phyloP scores from a whole-genome alignment of 2,888 invertebrate species.

The Heterodera filipjevi region DNA sequence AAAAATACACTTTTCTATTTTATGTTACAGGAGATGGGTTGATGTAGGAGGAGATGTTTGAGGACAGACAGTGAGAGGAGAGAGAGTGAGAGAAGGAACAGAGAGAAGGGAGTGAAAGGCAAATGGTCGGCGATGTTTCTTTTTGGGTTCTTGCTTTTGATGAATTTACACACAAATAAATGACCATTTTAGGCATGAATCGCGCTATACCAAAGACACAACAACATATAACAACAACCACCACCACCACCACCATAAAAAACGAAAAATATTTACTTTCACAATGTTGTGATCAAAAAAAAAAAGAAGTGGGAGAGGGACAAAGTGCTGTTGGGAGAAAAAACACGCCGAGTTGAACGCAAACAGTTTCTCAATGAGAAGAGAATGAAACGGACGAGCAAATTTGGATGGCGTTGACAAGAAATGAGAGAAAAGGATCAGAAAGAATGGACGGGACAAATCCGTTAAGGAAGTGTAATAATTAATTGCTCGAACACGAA shows the following conservation, averaged over 20 bases:
- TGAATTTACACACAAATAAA: too few relatives aligned
- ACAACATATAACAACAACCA: neutral
- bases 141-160: neutral
- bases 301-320: neutral
- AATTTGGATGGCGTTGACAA: neutral
- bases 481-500: neutral
- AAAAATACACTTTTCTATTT: constrained; percentile 2
- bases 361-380: neutral
- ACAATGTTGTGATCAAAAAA: neutral
- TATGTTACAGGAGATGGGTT: constrained; percentile 2
- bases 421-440: neutral
- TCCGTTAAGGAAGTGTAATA: neutral
- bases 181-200: neutral
- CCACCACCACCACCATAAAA: neutral
- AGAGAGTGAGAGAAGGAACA: neutral
- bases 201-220: neutral
- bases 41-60: neutral
- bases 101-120: neutral
- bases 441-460: neutral
- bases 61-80: neutral
- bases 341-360: neutral
- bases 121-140: neutral
- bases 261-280: neutral
- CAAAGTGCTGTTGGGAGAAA: too few relatives aligned
- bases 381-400: neutral